These are phyloP conservation scores for Eubucco bourcierii DNA, from an alignment of 2,113 vertebrate genomes.

Conservation along the genomic window DNA sequence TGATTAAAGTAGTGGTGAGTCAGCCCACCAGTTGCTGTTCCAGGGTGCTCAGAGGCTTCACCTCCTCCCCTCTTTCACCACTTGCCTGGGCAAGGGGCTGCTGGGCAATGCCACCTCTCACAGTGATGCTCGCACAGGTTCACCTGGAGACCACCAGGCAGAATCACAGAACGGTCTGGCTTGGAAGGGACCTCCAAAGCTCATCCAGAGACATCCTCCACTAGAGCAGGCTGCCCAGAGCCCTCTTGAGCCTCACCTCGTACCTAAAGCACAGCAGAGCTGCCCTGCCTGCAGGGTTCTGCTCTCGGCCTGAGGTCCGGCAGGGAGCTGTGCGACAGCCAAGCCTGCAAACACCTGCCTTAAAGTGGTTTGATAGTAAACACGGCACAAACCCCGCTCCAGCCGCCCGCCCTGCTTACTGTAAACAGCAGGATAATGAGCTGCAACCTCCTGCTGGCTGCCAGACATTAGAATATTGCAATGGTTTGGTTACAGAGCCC, in stretches of 20 bases:
- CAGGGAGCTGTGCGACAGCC: accelerated
- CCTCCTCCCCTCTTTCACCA: background rate
- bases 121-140: accelerated
- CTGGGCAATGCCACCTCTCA: background rate
- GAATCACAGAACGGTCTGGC: background rate
- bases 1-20: conserved; percentile 58
- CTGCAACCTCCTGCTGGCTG: background rate
- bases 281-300: background rate
- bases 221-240: too few species aligned
- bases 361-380: conserved; percentile 56
- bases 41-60: conserved; percentile 27
- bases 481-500: background rate
- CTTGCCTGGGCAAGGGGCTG: background rate
- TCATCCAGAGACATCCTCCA: too few species aligned
- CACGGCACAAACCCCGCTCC: background rate
- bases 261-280: background rate
- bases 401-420: conserved; percentile 16
- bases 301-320: background rate
- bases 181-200: too few species aligned
- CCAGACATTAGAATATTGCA: background rate
- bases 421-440: conserved; percentile 33
- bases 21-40: conserved; percentile 49
- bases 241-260: background rate
- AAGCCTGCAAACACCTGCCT: background rate
- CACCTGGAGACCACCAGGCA: background rate